A percentile compares a stretch with the other conserved stretches of the same genome.
phyloP scores from a whole-genome alignment of 2,797 vertebrate genomes.

The Tapera naevia region DNA sequence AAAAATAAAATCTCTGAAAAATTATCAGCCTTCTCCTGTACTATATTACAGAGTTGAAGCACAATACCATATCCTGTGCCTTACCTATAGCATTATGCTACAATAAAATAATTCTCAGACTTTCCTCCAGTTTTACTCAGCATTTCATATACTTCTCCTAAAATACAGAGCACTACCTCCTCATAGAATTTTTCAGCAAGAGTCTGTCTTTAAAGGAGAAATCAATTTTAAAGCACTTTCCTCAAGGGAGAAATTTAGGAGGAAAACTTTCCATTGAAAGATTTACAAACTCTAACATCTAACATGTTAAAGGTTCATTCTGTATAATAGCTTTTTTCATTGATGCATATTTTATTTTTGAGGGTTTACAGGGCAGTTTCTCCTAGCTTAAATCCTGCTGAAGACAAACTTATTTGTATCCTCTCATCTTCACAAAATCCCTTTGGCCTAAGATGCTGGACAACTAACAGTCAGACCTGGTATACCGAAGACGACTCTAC shows the following conservation, averaged over 20 bases:
- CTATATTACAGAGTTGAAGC: not conserved
- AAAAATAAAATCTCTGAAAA: conserved; percentile 18
- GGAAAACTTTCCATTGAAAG: conserved; percentile 14
- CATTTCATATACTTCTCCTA: not conserved
- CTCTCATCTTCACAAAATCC: not conserved
- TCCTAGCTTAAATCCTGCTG: not conserved
- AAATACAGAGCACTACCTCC: conserved; percentile 25
- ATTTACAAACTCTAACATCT: not conserved
- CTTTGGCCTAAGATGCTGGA: not conserved
- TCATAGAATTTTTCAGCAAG: conserved; percentile 10
- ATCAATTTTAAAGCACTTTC: conserved; percentile 39
- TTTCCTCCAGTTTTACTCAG: conserved; percentile 41
- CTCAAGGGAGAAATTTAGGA: conserved; percentile 11
- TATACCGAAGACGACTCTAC: not conserved
- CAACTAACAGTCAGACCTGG: not conserved
- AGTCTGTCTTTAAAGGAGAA: conserved; percentile 9
- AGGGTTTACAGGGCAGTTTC: not conserved
- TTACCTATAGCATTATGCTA: conserved; percentile 2
- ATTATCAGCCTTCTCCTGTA: conserved; percentile 30
- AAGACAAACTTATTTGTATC: not conserved
- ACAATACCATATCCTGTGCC: conserved; percentile 9
- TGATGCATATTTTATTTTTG: not conserved
- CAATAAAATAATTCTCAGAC: conserved; percentile 56
- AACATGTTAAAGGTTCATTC: not conserved
- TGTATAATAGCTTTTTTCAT: not conserved